Conservation (phyloP, 2,888 invertebrate genomes). For the Ophraella communa region DNA sequence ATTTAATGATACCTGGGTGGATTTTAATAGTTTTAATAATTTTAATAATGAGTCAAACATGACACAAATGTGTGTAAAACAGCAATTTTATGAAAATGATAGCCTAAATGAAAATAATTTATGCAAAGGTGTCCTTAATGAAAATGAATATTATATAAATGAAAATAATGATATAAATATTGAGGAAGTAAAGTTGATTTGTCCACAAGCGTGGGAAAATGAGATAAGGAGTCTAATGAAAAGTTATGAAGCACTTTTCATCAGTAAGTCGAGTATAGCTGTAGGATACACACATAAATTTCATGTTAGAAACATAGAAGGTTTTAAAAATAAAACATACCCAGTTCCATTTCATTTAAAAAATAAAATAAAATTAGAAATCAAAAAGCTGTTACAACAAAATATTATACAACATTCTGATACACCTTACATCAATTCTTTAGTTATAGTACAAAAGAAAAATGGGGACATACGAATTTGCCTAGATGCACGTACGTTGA, state of each 20-base stretch:
- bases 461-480: not conserved
- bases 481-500: not conserved
- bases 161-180: not conserved
- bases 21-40: not conserved
- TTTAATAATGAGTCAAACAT: not conserved
- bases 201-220: not conserved
- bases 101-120: not conserved
- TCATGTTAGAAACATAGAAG: too few species aligned
- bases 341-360: too few species aligned
- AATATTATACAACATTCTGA: too few species aligned
- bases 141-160: not conserved
- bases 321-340: too few species aligned
- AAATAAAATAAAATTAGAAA: too few species aligned
- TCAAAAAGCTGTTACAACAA: too few species aligned
- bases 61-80: too few species aligned
- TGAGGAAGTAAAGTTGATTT: not conserved
- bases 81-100: not conserved
- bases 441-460: not conserved
- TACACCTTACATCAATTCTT: too few species aligned
- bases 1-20: not conserved
- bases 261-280: too few species aligned
- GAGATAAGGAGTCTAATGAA: not conserved
- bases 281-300: too few species aligned
- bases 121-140: not conserved
- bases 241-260: too few species aligned